Base-by-base conservation (phyloP, 2,797 vertebrate genomes). In the Nyctibius grandis region DNA sequence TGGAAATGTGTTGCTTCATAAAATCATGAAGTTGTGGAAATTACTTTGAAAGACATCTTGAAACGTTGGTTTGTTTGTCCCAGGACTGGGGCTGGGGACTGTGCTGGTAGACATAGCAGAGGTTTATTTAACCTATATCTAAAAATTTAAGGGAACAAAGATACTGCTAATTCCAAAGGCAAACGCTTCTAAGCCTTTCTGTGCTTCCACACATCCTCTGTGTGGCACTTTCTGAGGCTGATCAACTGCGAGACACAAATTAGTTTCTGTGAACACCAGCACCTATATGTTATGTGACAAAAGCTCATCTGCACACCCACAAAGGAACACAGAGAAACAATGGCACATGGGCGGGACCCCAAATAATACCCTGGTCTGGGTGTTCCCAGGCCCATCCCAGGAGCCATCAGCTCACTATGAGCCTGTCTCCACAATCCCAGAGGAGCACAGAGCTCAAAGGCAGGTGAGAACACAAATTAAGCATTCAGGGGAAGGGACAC, bases 261-360 rank as follows among this genome's bases (percentile, higher is more conserved):
- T 9, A 42, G 3, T 26, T 50, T 47, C 15, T 51, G 31, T 84
- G 74, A 77, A 31, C 21, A 26, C 15, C 17, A 34, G 21, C 23
- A 47, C 7, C 8, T 38, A 9, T 15, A 8, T 21, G 3, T n/a
- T 44, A 12, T 20, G 44, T 25, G 40, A 38, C 22, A 42, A 51
- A 68, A 84, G 6, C 16, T 76, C 9, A 25, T 29, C 23, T 36
- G 8, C 9, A 9, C 21, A 20, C 59, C 33, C 31, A 14, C 28
- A 31, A 7, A 79, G 44, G 44, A 72, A 15, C 34, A 28, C 9
- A 21, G 38, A 61, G n/a, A 56, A 25, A 11, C 25, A 26, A 23
- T 1, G 12, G 15, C 8, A 31, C 22, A 5, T 13, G 29, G n/a
- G 54, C 25, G 9, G 8, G 2, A 75, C 1, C 14, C 14, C 47